Percentiles rank a stretch among this genome's conserved stretches.
Conservation (phyloP, 2,113 vertebrate species). For the Urocolius indicus region DNA sequence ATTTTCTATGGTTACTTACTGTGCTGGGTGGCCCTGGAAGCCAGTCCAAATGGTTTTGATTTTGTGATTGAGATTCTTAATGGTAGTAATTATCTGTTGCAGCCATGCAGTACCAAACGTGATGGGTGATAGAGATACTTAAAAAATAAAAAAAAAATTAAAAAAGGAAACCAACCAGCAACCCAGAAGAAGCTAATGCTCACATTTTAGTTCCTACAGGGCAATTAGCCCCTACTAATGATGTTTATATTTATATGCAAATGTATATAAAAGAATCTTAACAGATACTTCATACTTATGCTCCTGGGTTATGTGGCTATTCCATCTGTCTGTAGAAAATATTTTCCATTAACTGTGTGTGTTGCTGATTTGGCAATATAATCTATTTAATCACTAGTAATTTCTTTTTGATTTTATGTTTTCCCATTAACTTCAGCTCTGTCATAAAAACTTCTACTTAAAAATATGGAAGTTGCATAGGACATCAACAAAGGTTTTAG, state of each 20-base stretch:
- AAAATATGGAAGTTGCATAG: neutral
- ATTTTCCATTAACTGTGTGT: slow-evolving; percentile 70
- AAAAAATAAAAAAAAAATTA: slow-evolving; percentile 31
- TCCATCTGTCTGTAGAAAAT: slow-evolving; percentile 80
- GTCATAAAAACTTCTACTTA: slow-evolving; percentile 53
- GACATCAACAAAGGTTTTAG: neutral
- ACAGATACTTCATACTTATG: slow-evolving; percentile 76
- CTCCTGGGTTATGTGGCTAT: slow-evolving; percentile 68
- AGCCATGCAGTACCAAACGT: slow-evolving; percentile 78
- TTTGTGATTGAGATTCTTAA: slow-evolving; percentile 80
- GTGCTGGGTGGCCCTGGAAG: slow-evolving; percentile 77
- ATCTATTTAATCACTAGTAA: slow-evolving; percentile 73
- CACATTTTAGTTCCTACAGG: slow-evolving; percentile 74
- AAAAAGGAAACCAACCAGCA: neutral
- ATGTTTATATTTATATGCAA: slow-evolving; percentile 85
- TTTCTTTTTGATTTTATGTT: slow-evolving; percentile 67
- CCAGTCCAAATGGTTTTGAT: slow-evolving; percentile 79
- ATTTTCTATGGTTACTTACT: slow-evolving; percentile 78
- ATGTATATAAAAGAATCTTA: slow-evolving; percentile 76
- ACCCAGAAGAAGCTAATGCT: slow-evolving; percentile 73
- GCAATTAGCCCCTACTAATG: slow-evolving; percentile 80
- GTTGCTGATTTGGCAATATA: slow-evolving; percentile 73
- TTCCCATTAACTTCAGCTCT: slow-evolving; percentile 58
- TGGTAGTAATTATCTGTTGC: slow-evolving; percentile 79
- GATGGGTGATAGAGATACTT: slow-evolving; percentile 72